Percentiles rank a stretch among this genome's conserved stretches.
phyloP scores from a whole-genome alignment of 1,140 invertebrate species.

The Drosophila micromelanica region DNA sequence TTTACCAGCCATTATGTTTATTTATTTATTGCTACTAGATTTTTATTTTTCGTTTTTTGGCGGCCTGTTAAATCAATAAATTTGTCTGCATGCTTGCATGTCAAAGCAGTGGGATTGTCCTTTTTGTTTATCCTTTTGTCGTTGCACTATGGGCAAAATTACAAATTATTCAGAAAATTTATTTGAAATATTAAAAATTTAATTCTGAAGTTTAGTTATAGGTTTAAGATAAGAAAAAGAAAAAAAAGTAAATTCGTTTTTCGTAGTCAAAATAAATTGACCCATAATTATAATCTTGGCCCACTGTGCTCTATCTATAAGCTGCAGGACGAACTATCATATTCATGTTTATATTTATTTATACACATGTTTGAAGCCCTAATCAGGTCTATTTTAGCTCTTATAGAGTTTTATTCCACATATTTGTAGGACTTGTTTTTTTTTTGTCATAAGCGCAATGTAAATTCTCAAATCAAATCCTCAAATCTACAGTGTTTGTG shows the following conservation, averaged over 20 bases:
- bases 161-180: no score
- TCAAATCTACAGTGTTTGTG: no score
- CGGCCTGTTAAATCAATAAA: conserved; percentile 76
- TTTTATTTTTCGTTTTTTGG: conserved; percentile 19
- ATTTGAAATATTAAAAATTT: no score
- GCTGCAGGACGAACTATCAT: not conserved
- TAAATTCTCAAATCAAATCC: not conserved
- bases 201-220: no score
- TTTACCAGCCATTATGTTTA: conserved; percentile 18
- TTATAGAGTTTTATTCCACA: no score
- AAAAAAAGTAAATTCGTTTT: no score
- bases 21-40: conserved; percentile 44
- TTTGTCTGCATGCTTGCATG: conserved; percentile 66
- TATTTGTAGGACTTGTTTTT: not conserved
- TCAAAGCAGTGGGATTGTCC: conserved; percentile 61
- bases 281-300: not conserved
- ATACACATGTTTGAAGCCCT: no score
- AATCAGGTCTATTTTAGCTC: no score
- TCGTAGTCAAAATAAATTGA: no score
- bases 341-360: no score
- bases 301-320: not conserved
- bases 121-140: conserved; percentile 10
- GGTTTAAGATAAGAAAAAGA: no score
- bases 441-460: not conserved
- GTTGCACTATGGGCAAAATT: not conserved